Conservation (phyloP, 2,113 vertebrate species). For the Dascyllus trimaculatus region DNA sequence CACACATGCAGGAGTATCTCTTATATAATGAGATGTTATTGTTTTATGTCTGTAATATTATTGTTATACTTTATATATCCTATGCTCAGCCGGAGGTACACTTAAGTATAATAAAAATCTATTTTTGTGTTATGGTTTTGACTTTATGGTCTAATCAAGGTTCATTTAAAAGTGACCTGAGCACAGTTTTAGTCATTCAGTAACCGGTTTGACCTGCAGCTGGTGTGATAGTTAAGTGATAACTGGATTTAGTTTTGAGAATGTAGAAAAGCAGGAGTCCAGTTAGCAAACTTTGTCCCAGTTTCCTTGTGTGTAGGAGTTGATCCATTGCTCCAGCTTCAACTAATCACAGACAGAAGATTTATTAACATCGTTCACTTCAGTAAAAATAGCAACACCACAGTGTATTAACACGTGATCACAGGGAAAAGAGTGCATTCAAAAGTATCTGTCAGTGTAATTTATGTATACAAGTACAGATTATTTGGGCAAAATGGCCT, state of each 20-base stretch:
- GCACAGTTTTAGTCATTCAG: not conserved
- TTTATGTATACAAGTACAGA: no score
- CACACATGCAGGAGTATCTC: not conserved
- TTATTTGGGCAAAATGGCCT: no score
- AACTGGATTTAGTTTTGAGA: not conserved
- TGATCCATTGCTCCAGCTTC: not conserved
- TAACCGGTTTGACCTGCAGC: not conserved
- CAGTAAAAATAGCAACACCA: not conserved
- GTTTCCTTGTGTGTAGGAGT: not conserved
- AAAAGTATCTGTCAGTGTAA: no score
- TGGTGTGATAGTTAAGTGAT: not conserved
- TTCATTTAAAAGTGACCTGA: not conserved
- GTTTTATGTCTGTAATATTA: not conserved
- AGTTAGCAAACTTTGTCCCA: not conserved
- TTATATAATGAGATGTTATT: not conserved
- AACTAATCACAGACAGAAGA: not conserved
- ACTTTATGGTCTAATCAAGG: no score
- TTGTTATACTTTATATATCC: no score
- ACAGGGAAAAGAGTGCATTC: not conserved
- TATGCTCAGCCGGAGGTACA: not conserved
- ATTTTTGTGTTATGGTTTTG: not conserved
- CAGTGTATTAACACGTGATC: not conserved
- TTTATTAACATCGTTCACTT: not conserved
- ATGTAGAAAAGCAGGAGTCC: not conserved
- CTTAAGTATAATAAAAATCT: not conserved